Conservation (phyloP, 92 coral and sea anemone species). For the Desmophyllum pertusum region DNA sequence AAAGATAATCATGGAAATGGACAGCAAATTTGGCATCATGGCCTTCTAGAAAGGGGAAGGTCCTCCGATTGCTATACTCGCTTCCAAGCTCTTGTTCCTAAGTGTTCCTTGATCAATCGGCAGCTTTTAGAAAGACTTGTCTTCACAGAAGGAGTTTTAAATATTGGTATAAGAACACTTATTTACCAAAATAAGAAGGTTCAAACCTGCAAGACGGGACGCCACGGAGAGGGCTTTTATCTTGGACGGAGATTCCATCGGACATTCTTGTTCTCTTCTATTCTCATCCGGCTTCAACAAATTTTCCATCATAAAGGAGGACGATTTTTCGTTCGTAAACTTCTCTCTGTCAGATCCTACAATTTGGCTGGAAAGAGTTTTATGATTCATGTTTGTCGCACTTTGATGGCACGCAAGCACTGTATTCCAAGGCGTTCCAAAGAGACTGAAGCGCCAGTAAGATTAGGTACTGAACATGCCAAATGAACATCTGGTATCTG, state of each 20-base stretch:
- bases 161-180: not conserved
- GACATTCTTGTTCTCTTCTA: constrained; percentile 16
- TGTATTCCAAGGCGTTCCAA: constrained; percentile 1
- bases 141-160: not conserved
- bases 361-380: not conserved
- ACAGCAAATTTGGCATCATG: not conserved
- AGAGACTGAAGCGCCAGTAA: constrained; percentile 24
- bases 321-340: not conserved
- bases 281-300: constrained; percentile 32
- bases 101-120: not conserved
- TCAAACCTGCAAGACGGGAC: constrained; percentile 45
- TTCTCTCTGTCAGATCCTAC: not conserved
- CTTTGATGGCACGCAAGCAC: not conserved
- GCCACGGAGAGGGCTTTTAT: constrained; percentile 43
- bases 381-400: constrained; percentile 18
- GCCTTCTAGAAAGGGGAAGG: not conserved
- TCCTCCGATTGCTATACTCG: too few relatives aligned
- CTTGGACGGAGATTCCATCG: constrained; percentile 29
- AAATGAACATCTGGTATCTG: constrained; percentile 45
- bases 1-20: not conserved
- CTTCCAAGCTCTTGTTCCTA: not conserved
- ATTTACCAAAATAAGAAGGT: not conserved
- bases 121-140: not conserved
- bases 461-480: constrained; percentile 24
- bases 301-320: constrained; percentile 43